Evolutionary conservation across 2,797 vertebrate genomes (phyloP).

Genomic region (Sciurus carolinensis): DNA sequence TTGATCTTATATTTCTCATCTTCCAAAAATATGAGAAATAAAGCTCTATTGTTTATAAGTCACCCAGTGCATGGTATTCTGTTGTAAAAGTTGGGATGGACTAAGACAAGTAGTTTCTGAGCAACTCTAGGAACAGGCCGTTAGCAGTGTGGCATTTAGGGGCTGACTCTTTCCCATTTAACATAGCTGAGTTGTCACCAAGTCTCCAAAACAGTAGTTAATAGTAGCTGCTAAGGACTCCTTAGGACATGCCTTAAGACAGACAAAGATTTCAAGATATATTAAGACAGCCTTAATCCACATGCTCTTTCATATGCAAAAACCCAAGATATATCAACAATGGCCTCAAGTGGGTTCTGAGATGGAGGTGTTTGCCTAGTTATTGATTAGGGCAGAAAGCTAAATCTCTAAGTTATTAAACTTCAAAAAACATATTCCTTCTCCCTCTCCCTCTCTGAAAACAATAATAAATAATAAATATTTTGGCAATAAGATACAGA

Average conservation of each 20-base stretch:
- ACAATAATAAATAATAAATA: constrained; percentile 11
- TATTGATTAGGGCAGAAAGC: background rate
- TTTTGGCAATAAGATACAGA: constrained; percentile 16
- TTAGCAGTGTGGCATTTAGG: background rate
- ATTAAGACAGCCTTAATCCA: background rate
- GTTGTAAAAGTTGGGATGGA: background rate
- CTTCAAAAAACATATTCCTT: background rate
- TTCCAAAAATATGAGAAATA: background rate
- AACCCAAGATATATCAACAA: background rate
- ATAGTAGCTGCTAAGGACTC: background rate
- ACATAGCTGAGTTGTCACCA: constrained; percentile 18
- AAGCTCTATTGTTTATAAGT: background rate
- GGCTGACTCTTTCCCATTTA: background rate
- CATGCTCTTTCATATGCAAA: background rate
- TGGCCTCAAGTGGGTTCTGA: background rate
- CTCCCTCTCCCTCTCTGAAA: background rate
- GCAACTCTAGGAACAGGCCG: background rate
- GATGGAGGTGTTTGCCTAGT: background rate
- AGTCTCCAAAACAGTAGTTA: background rate
- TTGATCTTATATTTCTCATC: background rate
- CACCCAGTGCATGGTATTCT: background rate
- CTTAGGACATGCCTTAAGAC: constrained; percentile 13
- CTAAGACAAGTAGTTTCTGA: background rate
- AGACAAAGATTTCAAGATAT: constrained; percentile 23
- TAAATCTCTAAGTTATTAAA: background rate